Evolutionary conservation across 1,140 invertebrate genomes (phyloP).

Genomic region (Medauroidea extradentata): DNA sequence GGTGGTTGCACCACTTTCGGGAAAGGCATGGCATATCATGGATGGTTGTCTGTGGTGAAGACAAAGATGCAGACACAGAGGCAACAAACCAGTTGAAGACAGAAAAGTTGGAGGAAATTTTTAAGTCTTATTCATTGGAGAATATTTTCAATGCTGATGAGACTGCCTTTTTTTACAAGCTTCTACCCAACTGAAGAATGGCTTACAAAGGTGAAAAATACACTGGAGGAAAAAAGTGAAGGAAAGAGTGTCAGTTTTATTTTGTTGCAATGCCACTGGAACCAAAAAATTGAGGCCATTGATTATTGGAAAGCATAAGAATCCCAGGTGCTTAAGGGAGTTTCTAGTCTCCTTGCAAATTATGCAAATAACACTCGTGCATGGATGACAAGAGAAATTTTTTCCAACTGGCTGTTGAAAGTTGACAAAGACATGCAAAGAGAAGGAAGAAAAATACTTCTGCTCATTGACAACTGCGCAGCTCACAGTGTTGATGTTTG

Average conservation of each 20-base stretch:
- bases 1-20: too few relatives aligned
- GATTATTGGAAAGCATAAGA: too few relatives aligned
- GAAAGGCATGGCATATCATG: too few relatives aligned
- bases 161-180: neutral
- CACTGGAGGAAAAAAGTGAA: neutral
- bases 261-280: neutral
- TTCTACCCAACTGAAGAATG: neutral
- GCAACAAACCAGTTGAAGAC: neutral
- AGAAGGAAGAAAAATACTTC: neutral
- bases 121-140: neutral
- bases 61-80: neutral
- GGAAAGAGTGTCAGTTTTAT: neutral
- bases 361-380: neutral
- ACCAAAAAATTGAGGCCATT: neutral
- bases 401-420: neutral
- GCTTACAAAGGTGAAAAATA: neutral
- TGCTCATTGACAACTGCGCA: neutral
- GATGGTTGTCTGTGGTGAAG: neutral
- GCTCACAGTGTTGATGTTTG: neutral
- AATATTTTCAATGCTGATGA: neutral
- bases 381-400: neutral
- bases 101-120: neutral
- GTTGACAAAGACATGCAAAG: neutral
- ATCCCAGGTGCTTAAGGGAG: neutral
- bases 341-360: neutral